Evolutionary conservation across 2,888 invertebrate genomes (phyloP).

Genomic region (Amiota communis): DNA sequence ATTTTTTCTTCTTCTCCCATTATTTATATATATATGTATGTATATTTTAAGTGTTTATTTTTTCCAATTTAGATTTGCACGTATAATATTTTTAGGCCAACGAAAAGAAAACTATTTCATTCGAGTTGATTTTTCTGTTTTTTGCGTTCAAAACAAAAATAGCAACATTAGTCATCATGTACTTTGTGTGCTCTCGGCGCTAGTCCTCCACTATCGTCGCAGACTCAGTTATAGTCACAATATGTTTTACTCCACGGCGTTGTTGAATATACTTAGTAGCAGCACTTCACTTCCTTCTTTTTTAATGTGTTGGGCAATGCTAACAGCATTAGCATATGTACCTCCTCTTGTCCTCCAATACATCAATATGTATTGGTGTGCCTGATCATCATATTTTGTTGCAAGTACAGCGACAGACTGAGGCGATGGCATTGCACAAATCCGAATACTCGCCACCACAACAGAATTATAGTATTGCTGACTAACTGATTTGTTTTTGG

Average conservation of each 20-base stretch:
- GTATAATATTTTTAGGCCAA: constrained; percentile 16
- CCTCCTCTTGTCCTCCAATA: neutral
- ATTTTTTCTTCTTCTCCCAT: neutral
- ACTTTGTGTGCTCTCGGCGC: neutral
- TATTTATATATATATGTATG: neutral
- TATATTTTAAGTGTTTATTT: constrained; percentile 2
- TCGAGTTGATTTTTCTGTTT: neutral
- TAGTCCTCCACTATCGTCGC: neutral
- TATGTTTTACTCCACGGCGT: too few species aligned
- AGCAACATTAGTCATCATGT: constrained; percentile 13
- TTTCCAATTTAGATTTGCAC: constrained; percentile 12
- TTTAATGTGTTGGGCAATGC: too few species aligned
- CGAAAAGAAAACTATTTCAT: neutral
- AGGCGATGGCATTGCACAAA: neutral
- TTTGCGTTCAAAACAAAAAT: constrained; percentile 8
- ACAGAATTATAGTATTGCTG: too few species aligned
- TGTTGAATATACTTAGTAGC: too few species aligned
- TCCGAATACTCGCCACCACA: neutral
- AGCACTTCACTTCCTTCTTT: too few species aligned
- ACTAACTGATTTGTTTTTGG: too few species aligned
- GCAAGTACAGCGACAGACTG: neutral
- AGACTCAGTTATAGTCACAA: neutral
- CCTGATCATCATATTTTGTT: neutral
- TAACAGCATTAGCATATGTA: neutral
- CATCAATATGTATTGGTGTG: too few species aligned